Percentiles rank a stretch among this genome's conserved stretches.
These are phyloP conservation scores for Muscicapa comitata DNA, from an alignment of 2,797 vertebrate genomes.

Conservation along the genomic window DNA sequence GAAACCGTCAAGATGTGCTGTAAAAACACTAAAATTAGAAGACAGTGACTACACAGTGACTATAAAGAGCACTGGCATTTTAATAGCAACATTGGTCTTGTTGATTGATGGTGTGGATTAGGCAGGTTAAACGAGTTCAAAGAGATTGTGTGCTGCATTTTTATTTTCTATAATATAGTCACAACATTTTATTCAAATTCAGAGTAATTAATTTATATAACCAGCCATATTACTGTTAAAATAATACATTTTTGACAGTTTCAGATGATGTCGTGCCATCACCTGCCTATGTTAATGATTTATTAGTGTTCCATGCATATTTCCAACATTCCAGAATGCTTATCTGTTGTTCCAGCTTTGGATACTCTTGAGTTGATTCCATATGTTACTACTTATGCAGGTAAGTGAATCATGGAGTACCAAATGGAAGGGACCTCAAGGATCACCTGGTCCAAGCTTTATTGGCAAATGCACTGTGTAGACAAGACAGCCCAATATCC, in stretches of 20 bases:
- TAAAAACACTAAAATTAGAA: not conserved
- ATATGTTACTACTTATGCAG: not conserved
- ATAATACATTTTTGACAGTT: not conserved
- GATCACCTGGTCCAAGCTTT: not conserved
- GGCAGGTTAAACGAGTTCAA: not conserved
- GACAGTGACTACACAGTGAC: not conserved
- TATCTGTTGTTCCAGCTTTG: not conserved
- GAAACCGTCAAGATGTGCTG: not conserved
- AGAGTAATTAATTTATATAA: not conserved
- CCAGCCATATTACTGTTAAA: not conserved
- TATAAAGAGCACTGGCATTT: not conserved
- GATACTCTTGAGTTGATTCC: not conserved
- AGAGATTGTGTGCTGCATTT: not conserved
- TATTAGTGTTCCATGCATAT: not conserved
- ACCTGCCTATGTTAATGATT: not conserved
- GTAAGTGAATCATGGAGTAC: not conserved
- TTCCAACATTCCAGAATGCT: not conserved
- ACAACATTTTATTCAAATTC: not conserved
- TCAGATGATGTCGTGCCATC: not conserved
- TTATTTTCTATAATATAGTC: not conserved
- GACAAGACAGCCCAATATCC: not conserved
- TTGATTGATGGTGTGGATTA: not conserved
- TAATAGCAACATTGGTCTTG: not conserved
- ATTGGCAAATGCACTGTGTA: not conserved
- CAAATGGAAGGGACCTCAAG: not conserved